phyloP scores from a whole-genome alignment of 2,888 invertebrate genomes.

The Ichneumoninae sp. region DNA sequence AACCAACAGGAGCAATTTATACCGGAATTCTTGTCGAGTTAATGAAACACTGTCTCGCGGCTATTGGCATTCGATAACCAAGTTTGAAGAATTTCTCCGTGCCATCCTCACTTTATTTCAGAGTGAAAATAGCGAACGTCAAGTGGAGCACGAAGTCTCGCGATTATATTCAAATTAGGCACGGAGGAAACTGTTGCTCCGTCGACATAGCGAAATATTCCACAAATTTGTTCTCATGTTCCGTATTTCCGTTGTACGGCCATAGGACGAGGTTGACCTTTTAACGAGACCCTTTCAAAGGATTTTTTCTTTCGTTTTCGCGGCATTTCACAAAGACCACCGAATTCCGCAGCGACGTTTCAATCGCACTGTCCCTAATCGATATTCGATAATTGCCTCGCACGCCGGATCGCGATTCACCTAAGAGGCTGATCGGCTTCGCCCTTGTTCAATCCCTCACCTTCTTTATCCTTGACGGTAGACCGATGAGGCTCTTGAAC shows the following conservation, averaged over 20 bases:
- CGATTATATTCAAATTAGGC: constrained; percentile 30
- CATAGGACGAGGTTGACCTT: neutral
- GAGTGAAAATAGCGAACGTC: neutral
- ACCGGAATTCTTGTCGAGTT: constrained; percentile 18
- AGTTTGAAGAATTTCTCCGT: constrained; percentile 9
- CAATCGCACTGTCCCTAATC: constrained; percentile 33
- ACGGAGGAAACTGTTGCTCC: neutral
- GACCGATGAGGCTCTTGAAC: neutral
- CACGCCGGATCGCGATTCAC: constrained; percentile 35
- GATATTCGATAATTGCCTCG: constrained; percentile 60
- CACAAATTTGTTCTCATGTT: neutral
- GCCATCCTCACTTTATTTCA: neutral
- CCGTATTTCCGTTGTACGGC: neutral
- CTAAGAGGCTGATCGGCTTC: constrained; percentile 28
- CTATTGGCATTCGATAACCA: constrained; percentile 25
- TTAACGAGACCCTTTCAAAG: neutral
- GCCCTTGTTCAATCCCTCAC: neutral
- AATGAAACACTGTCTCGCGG: constrained; percentile 37
- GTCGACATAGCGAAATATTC: constrained; percentile 17
- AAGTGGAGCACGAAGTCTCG: neutral
- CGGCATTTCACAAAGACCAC: constrained; percentile 5
- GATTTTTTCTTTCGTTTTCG: constrained; percentile 1
- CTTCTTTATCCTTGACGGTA: neutral
- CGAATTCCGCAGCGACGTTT: constrained; percentile 1
- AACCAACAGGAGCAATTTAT: constrained; percentile 8